A percentile compares a stretch with the other conserved stretches of the same genome.
phyloP scores from a whole-genome alignment of 2,797 vertebrate genomes.

The Danionella dracula region DNA sequence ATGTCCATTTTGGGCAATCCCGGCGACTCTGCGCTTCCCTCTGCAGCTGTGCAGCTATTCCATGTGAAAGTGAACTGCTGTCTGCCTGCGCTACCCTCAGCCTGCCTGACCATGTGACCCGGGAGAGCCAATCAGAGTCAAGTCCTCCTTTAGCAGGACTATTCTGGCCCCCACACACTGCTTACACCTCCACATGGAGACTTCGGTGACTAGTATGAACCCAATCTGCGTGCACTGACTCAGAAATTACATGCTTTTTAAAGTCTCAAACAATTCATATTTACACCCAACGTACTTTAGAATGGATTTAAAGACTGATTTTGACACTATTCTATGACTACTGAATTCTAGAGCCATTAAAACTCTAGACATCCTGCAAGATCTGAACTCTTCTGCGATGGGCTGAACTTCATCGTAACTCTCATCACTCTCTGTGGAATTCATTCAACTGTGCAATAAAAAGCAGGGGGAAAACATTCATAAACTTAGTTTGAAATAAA shows the following conservation, averaged over 20 bases:
- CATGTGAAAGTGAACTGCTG: constrained; percentile 64
- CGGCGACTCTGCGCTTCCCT: constrained; percentile 67
- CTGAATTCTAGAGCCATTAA: no score
- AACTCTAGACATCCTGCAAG: no score
- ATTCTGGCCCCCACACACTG: background rate
- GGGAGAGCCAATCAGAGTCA: constrained; percentile 59
- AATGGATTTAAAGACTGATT: no score
- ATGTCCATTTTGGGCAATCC: constrained; percentile 81
- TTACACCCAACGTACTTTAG: background rate
- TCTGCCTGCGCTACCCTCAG: constrained; percentile 54
- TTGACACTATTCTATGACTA: no score
- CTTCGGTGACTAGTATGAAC: background rate
- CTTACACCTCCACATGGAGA: background rate
- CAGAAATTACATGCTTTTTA: background rate
- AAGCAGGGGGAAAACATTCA: no score
- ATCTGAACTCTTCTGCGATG: no score
- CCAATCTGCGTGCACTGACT: background rate
- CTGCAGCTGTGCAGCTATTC: constrained; percentile 73
- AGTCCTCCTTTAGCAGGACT: constrained; percentile 13
- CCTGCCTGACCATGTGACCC: constrained; percentile 72
- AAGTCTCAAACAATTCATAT: background rate
- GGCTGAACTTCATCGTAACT: no score
- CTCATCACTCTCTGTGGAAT: no score
- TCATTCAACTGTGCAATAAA: no score
- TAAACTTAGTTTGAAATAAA: no score